phyloP scores from a whole-genome alignment of 2,113 vertebrate species.

The Brachyhypopomus gauderio region DNA sequence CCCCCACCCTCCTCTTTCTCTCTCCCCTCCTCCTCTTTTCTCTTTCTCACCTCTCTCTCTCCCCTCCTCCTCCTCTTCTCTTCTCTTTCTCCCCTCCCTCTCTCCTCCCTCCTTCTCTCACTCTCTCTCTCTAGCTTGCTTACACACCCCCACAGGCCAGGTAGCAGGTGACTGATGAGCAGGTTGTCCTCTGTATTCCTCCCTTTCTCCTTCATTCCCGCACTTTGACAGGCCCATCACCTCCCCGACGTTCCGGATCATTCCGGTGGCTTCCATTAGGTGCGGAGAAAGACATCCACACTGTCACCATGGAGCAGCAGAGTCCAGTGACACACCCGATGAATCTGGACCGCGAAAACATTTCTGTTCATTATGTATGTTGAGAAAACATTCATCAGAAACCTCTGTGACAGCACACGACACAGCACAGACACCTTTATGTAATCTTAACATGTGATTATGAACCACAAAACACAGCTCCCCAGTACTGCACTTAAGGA shows the following conservation, averaged over 20 bases:
- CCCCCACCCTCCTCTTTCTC: neutral
- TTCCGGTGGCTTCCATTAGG: slow-evolving; percentile 29
- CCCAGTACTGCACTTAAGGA: too few relatives aligned
- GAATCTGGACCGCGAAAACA: neutral
- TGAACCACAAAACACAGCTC: too few relatives aligned
- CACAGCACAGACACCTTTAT: too few relatives aligned
- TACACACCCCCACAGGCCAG: neutral
- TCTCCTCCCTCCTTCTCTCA: neutral
- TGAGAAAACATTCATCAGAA: neutral
- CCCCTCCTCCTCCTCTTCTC: too few relatives aligned
- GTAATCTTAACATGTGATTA: too few relatives aligned
- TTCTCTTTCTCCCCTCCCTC: neutral
- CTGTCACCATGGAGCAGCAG: neutral
- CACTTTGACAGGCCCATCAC: slow-evolving; percentile 60
- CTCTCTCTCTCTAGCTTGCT: neutral
- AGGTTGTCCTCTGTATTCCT: slow-evolving; percentile 60
- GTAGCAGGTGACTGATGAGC: slow-evolving; percentile 69
- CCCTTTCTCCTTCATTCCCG: slow-evolving; percentile 62
- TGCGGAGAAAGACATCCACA: neutral
- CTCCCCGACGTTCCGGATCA: slow-evolving; percentile 5
- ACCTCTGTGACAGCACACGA: too few relatives aligned
- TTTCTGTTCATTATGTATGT: slow-evolving; percentile 21
- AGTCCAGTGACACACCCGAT: neutral
- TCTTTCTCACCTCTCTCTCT: neutral
- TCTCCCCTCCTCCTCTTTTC: too few relatives aligned